These are phyloP conservation scores for Conus ventricosus DNA, from an alignment of 1,140 invertebrate genomes.

Conservation along the genomic window DNA sequence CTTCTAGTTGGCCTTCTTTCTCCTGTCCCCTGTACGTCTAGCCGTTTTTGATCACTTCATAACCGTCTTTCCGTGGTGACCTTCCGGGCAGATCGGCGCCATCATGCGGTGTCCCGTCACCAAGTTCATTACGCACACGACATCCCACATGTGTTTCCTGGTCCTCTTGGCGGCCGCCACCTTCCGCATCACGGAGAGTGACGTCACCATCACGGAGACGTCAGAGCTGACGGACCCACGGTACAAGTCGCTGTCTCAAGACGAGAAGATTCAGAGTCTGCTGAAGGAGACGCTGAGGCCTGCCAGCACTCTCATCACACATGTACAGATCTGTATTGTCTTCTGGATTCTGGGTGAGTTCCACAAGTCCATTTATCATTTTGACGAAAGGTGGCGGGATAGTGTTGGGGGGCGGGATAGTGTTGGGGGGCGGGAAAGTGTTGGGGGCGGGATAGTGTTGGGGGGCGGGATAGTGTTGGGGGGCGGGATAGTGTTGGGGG, in stretches of 20 bases:
- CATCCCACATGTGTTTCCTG: conserved; percentile 73
- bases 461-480: too few relatives aligned
- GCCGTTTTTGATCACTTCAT: too few relatives aligned
- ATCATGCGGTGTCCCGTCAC: conserved; percentile 98
- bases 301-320: conserved; percentile 71
- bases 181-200: conserved; percentile 71
- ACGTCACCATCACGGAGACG: conserved; percentile 63
- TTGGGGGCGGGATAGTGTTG: too few relatives aligned
- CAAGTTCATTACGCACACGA: conserved; percentile 95
- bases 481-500: too few relatives aligned
- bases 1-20: too few relatives aligned
- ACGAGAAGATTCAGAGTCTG: conserved; percentile 70
- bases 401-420: too few relatives aligned
- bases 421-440: too few relatives aligned
- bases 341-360: conserved; percentile 73
- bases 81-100: conserved; percentile 81
- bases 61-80: too few relatives aligned
- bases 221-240: conserved; percentile 56
- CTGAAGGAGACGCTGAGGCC: conserved; percentile 71
- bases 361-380: too few relatives aligned
- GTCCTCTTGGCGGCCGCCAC: conserved; percentile 73
- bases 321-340: conserved; percentile 74
- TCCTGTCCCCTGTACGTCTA: too few relatives aligned
- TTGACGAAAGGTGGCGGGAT: too few relatives aligned
- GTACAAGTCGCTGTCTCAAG: conserved; percentile 59